Percentiles rank a stretch among this genome's conserved stretches.
Evolutionary conservation across 2,113 vertebrate species (phyloP).

Genomic region (Loxodonta africana): DNA sequence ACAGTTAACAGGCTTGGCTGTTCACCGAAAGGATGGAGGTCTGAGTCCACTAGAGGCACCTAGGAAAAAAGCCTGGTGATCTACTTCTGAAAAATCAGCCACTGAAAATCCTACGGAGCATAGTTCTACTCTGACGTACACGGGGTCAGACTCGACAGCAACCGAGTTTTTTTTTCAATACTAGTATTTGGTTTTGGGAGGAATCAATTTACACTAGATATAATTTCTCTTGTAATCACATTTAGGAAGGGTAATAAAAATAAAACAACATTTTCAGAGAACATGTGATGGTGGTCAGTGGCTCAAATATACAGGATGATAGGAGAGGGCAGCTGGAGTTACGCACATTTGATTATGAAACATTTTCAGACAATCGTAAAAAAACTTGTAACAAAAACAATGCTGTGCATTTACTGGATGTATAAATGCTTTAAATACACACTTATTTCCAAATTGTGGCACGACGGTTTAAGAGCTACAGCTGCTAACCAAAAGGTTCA

Average conservation of each 20-base stretch:
- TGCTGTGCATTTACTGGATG: background rate
- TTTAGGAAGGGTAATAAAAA: background rate
- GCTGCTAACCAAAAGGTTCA: no score
- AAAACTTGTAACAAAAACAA: background rate
- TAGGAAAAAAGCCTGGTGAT: background rate
- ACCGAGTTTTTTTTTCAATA: no score
- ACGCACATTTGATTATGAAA: background rate
- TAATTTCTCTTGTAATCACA: background rate
- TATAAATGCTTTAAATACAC: background rate
- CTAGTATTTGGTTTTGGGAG: background rate
- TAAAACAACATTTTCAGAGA: background rate
- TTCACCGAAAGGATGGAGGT: no score
- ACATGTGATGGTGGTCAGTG: background rate
- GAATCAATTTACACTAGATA: background rate
- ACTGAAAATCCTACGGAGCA: no score
- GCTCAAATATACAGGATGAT: background rate
- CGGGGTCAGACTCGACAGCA: background rate
- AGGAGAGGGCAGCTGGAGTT: background rate
- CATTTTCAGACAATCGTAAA: constrained; percentile 27
- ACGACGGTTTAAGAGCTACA: no score
- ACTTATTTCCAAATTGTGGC: background rate
- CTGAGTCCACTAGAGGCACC: background rate
- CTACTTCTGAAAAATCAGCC: no score
- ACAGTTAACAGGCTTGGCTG: no score
- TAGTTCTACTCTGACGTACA: no score